Evolutionary conservation across 2,888 invertebrate species (phyloP).

Genomic region (Balanococcus diminutus): DNA sequence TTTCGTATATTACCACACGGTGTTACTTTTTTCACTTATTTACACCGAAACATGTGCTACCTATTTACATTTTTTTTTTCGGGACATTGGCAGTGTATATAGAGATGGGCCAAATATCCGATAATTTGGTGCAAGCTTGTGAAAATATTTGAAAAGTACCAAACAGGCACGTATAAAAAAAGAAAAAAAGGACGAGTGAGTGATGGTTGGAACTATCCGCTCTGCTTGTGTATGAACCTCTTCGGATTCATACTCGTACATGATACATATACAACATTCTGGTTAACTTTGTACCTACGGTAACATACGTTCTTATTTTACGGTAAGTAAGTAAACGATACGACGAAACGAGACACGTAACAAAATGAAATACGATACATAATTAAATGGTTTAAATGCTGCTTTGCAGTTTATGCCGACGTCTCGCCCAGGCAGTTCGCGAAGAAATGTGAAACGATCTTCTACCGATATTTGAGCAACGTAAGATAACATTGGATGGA

Average conservation of each 20-base stretch:
- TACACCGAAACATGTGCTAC: not conserved
- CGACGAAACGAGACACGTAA: not conserved
- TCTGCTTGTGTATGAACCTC: not conserved
- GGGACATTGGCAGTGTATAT: constrained; percentile 11
- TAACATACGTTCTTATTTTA: not conserved
- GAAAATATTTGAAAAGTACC: not conserved
- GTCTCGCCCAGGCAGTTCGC: constrained; percentile 61
- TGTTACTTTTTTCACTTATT: not conserved
- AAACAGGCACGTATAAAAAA: not conserved
- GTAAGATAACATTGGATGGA: constrained; percentile 24
- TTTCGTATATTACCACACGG: not conserved
- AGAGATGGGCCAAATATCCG: not conserved
- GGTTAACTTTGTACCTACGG: not conserved
- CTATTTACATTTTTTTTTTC: not conserved
- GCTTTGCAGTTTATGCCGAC: constrained; percentile 60
- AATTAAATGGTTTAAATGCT: constrained; percentile 33
- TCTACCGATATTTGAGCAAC: constrained; percentile 52
- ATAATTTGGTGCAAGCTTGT: constrained; percentile 7
- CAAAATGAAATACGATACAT: not conserved
- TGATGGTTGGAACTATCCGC: not conserved
- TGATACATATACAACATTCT: not conserved
- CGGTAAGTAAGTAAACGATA: too few relatives aligned
- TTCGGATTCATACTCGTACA: too few relatives aligned
- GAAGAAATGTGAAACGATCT: constrained; percentile 58
- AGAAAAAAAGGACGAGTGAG: not conserved